phyloP scores from a whole-genome alignment of 2,797 vertebrate species.

The Chelidonichthys spinosus region DNA sequence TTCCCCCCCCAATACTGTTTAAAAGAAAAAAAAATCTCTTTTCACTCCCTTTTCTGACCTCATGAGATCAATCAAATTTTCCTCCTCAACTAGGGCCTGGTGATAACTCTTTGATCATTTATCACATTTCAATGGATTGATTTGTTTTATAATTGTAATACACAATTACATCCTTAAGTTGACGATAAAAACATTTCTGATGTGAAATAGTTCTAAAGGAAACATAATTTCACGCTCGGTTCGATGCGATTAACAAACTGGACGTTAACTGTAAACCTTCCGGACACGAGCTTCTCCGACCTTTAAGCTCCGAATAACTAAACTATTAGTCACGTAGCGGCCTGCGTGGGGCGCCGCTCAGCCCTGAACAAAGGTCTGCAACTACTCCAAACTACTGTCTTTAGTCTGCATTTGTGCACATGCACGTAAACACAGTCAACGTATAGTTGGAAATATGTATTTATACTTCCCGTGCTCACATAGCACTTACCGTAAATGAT shows the following conservation, averaged over 20 bases:
- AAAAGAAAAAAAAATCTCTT: not conserved
- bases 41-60: not conserved
- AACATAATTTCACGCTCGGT: not conserved
- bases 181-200: not conserved
- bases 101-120: not conserved
- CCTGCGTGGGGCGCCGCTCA: not conserved
- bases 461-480: not conserved
- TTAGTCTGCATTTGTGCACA: not conserved
- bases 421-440: not conserved
- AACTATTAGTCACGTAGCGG: not conserved
- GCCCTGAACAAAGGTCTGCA: no score
- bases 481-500: not conserved
- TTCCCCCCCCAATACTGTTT: not conserved
- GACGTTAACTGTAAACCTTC: not conserved
- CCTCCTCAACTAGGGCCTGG: not conserved
- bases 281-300: not conserved
- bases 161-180: not conserved
- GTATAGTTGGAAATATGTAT: not conserved
- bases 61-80: slow-evolving; percentile 1
- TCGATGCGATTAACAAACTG: not conserved
- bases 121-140: not conserved
- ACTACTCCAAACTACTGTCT: not conserved
- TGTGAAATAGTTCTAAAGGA: not conserved
- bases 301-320: not conserved
- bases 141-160: not conserved